A percentile compares a stretch with the other conserved stretches of the same genome.
phyloP scores from a whole-genome alignment of 2,113 vertebrate species.

The Scatophagus argus region DNA sequence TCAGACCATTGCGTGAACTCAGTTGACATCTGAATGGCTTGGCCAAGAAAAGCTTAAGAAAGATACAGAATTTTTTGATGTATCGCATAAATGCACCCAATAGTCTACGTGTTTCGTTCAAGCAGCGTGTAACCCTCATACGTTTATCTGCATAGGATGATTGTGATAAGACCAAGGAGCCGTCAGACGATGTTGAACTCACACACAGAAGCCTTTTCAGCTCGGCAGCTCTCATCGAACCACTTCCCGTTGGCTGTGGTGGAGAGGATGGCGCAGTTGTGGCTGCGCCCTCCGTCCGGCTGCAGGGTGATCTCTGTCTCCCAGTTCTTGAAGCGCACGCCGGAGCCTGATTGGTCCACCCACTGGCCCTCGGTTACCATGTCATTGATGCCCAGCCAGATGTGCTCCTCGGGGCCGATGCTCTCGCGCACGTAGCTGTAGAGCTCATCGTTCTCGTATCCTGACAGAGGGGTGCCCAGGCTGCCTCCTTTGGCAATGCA shows the following conservation, averaged over 20 bases:
- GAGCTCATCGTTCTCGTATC: constrained; percentile 91
- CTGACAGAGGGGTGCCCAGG: constrained; percentile 85
- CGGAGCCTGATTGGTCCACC: constrained; percentile 88
- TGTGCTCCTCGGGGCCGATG: constrained; percentile 83
- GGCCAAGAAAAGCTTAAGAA: background rate
- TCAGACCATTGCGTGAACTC: background rate
- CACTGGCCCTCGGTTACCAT: constrained; percentile 88
- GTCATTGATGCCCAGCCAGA: constrained; percentile 96
- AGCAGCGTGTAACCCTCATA: background rate
- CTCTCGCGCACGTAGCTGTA: constrained; percentile 88
- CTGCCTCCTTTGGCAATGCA: constrained; percentile 93
- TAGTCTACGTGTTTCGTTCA: constrained; percentile 6
- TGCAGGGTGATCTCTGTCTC: constrained; percentile 94
- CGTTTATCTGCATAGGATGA: constrained; percentile 7
- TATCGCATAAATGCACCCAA: constrained; percentile 13
- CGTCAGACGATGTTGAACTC: constrained; percentile 94
- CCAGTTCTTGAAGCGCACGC: constrained; percentile 92
- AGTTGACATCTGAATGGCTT: constrained; percentile 16
- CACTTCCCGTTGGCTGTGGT: constrained; percentile 88
- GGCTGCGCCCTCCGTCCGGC: constrained; percentile 89
- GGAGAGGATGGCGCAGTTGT: constrained; percentile 91
- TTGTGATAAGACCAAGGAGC: background rate
- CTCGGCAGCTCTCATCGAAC: constrained; percentile 92
- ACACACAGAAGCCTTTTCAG: constrained; percentile 90
- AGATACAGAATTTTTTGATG: background rate